A percentile compares a stretch with the other conserved stretches of the same genome.
These are phyloP conservation scores for Euzetes globulus DNA, from an alignment of 2,888 invertebrate species.

Conservation along the genomic window DNA sequence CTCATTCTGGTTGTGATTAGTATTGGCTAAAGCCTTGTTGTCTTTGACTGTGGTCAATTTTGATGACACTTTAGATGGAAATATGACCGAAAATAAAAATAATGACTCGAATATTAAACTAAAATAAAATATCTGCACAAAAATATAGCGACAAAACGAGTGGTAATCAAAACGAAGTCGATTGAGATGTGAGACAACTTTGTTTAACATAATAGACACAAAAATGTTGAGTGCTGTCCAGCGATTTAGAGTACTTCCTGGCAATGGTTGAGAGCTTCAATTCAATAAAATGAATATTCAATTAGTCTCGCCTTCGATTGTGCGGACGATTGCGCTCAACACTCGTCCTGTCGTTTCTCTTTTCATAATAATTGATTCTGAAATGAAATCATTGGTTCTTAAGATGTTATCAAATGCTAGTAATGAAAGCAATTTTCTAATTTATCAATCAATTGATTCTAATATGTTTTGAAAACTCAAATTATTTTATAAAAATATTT, in stretches of 20 bases:
- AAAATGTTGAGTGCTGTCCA: not conserved
- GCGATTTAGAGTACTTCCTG: not conserved
- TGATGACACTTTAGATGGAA: not conserved
- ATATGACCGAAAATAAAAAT: not conserved
- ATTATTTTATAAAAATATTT: too few relatives aligned
- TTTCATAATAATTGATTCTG: not conserved
- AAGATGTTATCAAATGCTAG: too few relatives aligned
- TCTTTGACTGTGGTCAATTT: not conserved
- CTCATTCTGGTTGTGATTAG: constrained; percentile 17
- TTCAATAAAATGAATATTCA: not conserved
- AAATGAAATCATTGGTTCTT: not conserved
- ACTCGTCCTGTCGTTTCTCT: not conserved
- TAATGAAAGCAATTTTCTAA: too few relatives aligned
- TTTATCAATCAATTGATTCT: too few relatives aligned
- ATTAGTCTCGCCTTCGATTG: not conserved
- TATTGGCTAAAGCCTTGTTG: not conserved
- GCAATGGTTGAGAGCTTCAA: not conserved
- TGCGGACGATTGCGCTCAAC: not conserved
- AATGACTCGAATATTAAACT: not conserved
- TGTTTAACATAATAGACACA: not conserved
- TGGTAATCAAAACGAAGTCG: not conserved
- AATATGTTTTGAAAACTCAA: too few relatives aligned
- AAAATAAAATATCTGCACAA: not conserved
- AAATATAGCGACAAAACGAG: not conserved
- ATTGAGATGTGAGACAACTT: not conserved